Conservation (phyloP, 2,113 vertebrate species). For the Pelecanoides urinatrix region DNA sequence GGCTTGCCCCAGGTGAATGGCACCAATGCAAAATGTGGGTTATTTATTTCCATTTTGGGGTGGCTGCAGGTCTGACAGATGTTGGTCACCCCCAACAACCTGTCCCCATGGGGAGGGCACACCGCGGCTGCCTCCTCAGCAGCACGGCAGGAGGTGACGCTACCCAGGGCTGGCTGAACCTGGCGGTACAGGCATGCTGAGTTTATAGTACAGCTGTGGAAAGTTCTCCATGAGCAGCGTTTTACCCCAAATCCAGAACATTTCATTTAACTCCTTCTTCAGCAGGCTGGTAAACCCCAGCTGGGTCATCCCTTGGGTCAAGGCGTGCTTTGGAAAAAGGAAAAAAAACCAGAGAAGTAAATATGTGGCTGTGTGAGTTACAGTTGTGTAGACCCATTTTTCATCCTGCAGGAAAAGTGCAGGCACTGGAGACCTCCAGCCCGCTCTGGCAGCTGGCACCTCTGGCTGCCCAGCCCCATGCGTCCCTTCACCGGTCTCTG, state of each 20-base stretch:
- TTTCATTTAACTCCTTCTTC: background rate
- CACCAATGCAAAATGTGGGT: background rate
- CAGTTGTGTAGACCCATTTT: background rate
- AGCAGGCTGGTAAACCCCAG: background rate
- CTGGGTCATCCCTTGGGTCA: background rate
- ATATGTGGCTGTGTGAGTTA: background rate
- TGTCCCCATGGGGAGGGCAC: background rate
- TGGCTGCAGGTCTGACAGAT: background rate
- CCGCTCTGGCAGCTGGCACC: background rate
- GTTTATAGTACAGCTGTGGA: background rate
- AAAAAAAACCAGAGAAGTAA: background rate
- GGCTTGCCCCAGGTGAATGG: background rate
- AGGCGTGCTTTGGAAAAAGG: background rate
- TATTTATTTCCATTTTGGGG: background rate
- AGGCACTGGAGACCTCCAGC: background rate
- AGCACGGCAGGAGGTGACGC: background rate
- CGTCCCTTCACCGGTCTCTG: rapidly evolving
- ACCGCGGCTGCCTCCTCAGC: background rate
- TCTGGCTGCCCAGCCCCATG: background rate
- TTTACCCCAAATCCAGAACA: background rate
- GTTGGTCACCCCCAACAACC: background rate
- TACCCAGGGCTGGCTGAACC: background rate
- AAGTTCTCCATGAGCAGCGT: background rate
- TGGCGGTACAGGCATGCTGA: rapidly evolving
- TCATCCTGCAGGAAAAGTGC: background rate